A percentile compares a stretch with the other conserved stretches of the same genome.
Evolutionary conservation across 1,140 invertebrate genomes (phyloP).

Genomic region (Lordiphosa mommai): DNA sequence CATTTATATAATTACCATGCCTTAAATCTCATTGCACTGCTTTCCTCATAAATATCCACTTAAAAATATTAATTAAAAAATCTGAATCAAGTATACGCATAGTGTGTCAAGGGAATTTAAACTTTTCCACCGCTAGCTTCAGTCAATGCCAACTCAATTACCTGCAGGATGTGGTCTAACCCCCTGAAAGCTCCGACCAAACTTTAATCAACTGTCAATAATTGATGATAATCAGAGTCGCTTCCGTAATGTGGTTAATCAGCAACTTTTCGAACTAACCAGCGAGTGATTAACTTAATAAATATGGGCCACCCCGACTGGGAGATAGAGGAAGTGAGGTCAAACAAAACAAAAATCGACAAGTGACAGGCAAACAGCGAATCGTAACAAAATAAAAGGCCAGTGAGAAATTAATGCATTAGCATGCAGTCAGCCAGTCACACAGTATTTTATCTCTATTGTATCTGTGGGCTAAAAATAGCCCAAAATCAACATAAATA

Average conservation of each 20-base stretch:
- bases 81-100: too few relatives aligned
- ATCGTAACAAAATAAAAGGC: constrained; percentile 5
- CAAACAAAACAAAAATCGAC: constrained; percentile 26
- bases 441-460: constrained; percentile 27
- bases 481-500: constrained; percentile 6
- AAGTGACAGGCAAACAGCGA: constrained; percentile 35
- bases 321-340: too few relatives aligned
- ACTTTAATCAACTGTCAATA: constrained; percentile 59
- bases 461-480: constrained; percentile 35
- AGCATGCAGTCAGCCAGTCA: constrained; percentile 17
- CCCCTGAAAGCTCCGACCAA: constrained; percentile 10
- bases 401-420: constrained; percentile 24
- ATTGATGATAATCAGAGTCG: constrained; percentile 50
- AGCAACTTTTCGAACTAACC: constrained; percentile 12
- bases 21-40: too few relatives aligned
- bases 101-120: too few relatives aligned
- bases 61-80: too few relatives aligned
- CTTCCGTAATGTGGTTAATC: constrained; percentile 35
- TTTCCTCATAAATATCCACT: too few relatives aligned
- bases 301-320: constrained; percentile 1
- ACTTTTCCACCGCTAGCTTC: too few relatives aligned
- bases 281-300: constrained; percentile 44
- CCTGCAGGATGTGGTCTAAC: not conserved
- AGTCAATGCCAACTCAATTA: too few relatives aligned
- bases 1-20: too few relatives aligned